Evolutionary conservation across 2,888 invertebrate genomes (phyloP).

Genomic region (Drosophila seclusa): DNA sequence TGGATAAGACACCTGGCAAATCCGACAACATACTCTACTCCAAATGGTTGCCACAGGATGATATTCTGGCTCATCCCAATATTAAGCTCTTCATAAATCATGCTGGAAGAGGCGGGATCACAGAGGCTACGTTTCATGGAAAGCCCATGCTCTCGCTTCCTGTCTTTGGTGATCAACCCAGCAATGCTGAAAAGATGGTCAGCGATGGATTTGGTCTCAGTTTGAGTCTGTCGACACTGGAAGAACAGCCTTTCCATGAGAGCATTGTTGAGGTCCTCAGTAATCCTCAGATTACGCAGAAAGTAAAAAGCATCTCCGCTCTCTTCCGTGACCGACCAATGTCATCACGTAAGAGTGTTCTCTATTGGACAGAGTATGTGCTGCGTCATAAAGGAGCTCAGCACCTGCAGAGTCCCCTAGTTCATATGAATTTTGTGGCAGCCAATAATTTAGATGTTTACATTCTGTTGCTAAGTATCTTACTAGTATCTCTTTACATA

Average conservation of each 20-base stretch:
- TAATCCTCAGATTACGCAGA: conserved; percentile 67
- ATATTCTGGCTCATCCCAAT: conserved; percentile 87
- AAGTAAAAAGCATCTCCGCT: conserved; percentile 84
- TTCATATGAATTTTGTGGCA: conserved; percentile 85
- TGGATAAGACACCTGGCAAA: conserved; percentile 84
- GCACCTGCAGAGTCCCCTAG: conserved; percentile 86
- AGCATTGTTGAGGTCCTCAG: conserved; percentile 65
- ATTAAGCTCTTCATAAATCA: conserved; percentile 88
- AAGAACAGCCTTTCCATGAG: conserved; percentile 53
- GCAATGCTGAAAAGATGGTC: conserved; percentile 69
- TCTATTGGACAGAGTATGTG: conserved; percentile 87
- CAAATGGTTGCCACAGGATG: conserved; percentile 90
- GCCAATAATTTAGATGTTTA: conserved; percentile 86
- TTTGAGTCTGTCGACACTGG: conserved; percentile 58
- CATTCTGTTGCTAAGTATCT: conserved; percentile 37
- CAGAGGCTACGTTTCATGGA: conserved; percentile 88
- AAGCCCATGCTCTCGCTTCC: conserved; percentile 85
- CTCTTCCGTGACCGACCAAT: conserved; percentile 86
- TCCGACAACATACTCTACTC: conserved; percentile 84
- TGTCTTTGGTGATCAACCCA: conserved; percentile 79
- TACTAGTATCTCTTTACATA: neutral
- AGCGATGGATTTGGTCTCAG: conserved; percentile 71
- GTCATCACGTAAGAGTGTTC: conserved; percentile 85
- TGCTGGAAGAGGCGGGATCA: conserved; percentile 88
- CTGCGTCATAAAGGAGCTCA: conserved; percentile 86